These are phyloP conservation scores for Apamea anceps DNA, from an alignment of 2,888 invertebrate species.

Conservation along the genomic window DNA sequence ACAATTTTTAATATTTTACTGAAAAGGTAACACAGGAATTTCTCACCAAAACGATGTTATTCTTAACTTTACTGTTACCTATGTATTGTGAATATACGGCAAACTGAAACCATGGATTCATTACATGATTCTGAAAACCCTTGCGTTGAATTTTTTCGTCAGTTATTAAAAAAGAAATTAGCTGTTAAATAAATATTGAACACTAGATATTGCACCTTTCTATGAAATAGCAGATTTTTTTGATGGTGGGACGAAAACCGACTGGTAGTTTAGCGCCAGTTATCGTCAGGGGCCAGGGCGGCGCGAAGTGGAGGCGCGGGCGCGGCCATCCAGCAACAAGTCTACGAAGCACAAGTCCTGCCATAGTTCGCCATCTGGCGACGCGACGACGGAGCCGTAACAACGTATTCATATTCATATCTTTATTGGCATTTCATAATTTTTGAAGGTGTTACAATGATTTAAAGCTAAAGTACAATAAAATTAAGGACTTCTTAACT, in stretches of 20 bases:
- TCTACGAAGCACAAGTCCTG: not conserved
- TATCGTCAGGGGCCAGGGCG: too few species aligned
- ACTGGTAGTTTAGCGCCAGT: not conserved
- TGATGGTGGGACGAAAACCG: not conserved
- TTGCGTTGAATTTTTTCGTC: accelerated
- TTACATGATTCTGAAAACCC: too few species aligned
- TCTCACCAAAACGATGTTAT: not conserved
- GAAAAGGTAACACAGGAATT: not conserved
- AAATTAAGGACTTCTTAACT: not conserved
- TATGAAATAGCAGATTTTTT: too few species aligned
- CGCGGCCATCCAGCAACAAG: too few species aligned
- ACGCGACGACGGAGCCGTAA: not conserved
- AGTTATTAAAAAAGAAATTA: too few species aligned
- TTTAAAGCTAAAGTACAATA: not conserved
- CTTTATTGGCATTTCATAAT: not conserved
- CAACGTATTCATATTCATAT: not conserved
- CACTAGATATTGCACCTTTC: too few species aligned
- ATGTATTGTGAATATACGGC: not conserved
- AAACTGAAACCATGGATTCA: too few species aligned
- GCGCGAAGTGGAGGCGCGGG: not conserved
- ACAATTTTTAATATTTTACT: not conserved
- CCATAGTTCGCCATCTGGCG: not conserved
- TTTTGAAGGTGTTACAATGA: not conserved
- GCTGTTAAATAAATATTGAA: too few species aligned
- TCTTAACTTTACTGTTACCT: not conserved